These are phyloP conservation scores for Turritopsis dohrnii DNA, from an alignment of 30 jellyfish, hydroid and myxozoan species.

Conservation along the genomic window DNA sequence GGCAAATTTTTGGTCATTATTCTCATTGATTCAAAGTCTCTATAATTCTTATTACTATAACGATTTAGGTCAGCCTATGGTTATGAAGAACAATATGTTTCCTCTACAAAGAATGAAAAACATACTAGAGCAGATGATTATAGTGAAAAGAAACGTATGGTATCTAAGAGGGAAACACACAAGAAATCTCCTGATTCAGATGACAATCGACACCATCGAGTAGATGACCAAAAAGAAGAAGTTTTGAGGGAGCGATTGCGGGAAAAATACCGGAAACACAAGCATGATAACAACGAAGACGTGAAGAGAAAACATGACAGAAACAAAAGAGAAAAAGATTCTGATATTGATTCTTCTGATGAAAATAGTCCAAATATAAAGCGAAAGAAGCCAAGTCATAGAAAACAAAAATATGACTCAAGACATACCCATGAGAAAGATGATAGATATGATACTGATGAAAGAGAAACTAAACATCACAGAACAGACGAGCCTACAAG, in stretches of 20 bases:
- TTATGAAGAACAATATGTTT: neutral
- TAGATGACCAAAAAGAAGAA: constrained; percentile 12
- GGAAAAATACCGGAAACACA: constrained; percentile 12
- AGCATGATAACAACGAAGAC: neutral
- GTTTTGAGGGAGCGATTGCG: neutral
- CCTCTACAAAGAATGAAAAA: neutral
- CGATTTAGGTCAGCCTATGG: neutral
- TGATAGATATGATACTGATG: neutral
- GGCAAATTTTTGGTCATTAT: too few species aligned
- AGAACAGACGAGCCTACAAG: neutral
- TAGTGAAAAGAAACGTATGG: neutral
- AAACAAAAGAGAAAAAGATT: neutral
- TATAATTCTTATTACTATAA: too few species aligned
- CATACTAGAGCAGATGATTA: neutral
- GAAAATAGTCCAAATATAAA: neutral
- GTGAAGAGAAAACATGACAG: neutral
- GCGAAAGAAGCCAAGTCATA: neutral
- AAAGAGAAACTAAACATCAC: neutral
- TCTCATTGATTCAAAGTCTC: too few species aligned
- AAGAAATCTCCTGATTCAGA: neutral
- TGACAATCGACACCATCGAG: neutral
- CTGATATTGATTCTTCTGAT: neutral
- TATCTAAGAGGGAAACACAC: neutral
- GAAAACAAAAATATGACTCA: neutral
- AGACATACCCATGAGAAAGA: neutral